Conservation (phyloP, 2,888 invertebrate genomes). For the Syritta pipiens region DNA sequence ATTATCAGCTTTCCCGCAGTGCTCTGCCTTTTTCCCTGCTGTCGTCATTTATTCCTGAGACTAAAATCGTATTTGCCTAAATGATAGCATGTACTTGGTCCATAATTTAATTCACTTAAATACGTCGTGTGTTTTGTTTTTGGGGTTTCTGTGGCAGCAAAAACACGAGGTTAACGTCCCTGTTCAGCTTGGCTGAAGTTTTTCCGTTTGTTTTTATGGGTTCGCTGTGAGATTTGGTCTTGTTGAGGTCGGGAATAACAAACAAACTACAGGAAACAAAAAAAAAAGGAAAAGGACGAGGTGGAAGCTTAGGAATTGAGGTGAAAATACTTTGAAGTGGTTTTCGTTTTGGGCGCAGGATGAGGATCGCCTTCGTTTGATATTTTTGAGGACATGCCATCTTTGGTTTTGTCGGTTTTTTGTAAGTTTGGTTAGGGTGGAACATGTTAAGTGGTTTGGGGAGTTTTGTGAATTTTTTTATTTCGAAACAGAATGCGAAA, state of each 20-base stretch:
- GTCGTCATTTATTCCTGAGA: conserved; percentile 30
- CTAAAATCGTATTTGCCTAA: conserved; percentile 57
- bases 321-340: conserved; percentile 65
- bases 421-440: background rate
- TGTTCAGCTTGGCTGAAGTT: conserved; percentile 19
- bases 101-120: conserved; percentile 65
- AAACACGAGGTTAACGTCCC: conserved; percentile 58
- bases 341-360: conserved; percentile 34
- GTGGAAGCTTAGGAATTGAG: conserved; percentile 55
- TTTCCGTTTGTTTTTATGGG: background rate
- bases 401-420: background rate
- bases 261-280: conserved; percentile 2
- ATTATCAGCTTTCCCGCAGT: conserved; percentile 40
- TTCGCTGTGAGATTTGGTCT: conserved; percentile 8
- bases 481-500: background rate
- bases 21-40: background rate
- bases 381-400: conserved; percentile 18
- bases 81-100: conserved; percentile 52
- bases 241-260: conserved; percentile 24
- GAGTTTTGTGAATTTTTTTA: background rate
- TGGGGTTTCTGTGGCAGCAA: conserved; percentile 26
- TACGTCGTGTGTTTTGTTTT: conserved; percentile 45
- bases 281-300: background rate
- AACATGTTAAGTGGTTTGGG: background rate
- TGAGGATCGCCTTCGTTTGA: conserved; percentile 13